Evolutionary conservation across 2,797 vertebrate genomes (phyloP).

Genomic region (Limnodromus scolopaceus): DNA sequence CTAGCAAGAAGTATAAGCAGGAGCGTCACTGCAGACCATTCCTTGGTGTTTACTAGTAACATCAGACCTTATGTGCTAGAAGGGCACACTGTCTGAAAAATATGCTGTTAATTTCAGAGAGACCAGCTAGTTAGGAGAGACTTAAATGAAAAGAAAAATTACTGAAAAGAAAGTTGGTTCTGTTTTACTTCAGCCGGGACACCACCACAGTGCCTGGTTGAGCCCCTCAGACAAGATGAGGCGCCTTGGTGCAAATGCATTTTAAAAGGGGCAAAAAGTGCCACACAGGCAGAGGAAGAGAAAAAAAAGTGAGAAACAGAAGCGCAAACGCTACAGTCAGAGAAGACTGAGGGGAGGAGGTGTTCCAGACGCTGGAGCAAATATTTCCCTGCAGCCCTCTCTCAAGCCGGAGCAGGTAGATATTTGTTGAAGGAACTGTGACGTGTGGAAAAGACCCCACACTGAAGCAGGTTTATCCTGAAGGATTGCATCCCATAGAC

Average conservation of each 20-base stretch:
- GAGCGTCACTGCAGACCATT: not conserved
- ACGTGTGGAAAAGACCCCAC: not conserved
- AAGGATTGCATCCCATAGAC: not conserved
- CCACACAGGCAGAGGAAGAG: not conserved
- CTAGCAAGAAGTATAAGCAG: not conserved
- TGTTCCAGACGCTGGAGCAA: not conserved
- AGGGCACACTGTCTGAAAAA: not conserved
- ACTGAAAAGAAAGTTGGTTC: not conserved
- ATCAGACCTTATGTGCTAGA: not conserved
- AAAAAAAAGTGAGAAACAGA: not conserved
- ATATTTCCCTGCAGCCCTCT: not conserved
- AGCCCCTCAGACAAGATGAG: rapidly evolving
- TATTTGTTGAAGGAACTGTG: not conserved
- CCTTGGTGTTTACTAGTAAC: not conserved
- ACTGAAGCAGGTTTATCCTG: not conserved
- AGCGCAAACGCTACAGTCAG: not conserved
- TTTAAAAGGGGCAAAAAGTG: not conserved
- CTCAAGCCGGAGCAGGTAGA: not conserved
- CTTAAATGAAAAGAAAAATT: not conserved
- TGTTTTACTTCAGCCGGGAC: not conserved
- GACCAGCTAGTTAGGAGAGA: not conserved
- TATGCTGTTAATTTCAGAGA: not conserved
- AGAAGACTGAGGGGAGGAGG: not conserved
- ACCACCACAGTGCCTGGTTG: rapidly evolving
- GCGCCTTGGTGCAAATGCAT: rapidly evolving